Conservation (phyloP, 2,888 invertebrate species). For the Xanthia togata region DNA sequence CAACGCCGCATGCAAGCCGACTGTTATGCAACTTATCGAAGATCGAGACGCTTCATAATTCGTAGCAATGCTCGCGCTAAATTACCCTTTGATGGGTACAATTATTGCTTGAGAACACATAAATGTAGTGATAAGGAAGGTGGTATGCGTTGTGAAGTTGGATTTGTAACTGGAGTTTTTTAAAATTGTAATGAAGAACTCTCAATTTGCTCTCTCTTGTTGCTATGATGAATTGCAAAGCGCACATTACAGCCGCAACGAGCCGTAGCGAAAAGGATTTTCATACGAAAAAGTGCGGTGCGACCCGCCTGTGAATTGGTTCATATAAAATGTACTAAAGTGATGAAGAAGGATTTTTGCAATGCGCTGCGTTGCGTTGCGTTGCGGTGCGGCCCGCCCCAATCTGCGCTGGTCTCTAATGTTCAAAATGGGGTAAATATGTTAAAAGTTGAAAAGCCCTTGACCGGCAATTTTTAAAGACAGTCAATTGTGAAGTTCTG, state of each 20-base stretch:
- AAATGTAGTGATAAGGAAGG: constrained; percentile 56
- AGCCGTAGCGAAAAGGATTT: background rate
- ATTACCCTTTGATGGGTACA: constrained; percentile 72
- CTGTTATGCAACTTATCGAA: constrained; percentile 78
- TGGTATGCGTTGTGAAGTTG: constrained; percentile 6
- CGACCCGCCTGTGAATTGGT: background rate
- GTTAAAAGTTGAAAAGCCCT: background rate
- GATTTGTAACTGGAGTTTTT: constrained; percentile 16
- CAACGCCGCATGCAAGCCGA: constrained; percentile 81
- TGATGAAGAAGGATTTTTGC: background rate
- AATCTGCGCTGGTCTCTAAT: background rate
- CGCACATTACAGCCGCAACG: background rate
- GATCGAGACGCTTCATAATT: constrained; percentile 76
- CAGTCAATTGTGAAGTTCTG: background rate
- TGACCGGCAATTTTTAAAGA: background rate
- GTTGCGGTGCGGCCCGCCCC: background rate
- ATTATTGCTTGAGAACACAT: constrained; percentile 65
- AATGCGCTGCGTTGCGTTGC: background rate
- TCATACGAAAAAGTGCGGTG: background rate
- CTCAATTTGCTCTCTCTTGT: constrained; percentile 2
- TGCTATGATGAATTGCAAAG: background rate
- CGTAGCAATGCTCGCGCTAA: constrained; percentile 68
- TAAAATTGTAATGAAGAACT: constrained; percentile 8
- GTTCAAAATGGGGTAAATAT: background rate
- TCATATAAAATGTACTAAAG: background rate